phyloP scores from a whole-genome alignment of 2,797 vertebrate species.

The Anguilla megastoma region DNA sequence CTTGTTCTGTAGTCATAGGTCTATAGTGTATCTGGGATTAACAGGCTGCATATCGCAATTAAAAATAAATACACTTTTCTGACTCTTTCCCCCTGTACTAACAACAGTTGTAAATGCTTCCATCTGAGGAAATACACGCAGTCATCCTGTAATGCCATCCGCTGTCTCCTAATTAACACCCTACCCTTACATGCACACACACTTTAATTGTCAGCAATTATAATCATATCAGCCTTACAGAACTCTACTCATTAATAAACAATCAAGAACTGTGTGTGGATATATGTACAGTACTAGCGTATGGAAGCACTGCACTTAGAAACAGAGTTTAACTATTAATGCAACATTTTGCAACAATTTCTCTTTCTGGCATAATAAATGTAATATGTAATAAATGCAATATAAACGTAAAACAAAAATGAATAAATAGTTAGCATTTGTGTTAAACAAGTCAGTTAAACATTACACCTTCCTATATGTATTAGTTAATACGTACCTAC shows the following conservation, averaged over 20 bases:
- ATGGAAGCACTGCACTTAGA: neutral
- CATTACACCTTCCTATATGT: no score
- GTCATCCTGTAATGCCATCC: neutral
- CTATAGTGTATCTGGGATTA: neutral
- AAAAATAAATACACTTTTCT: neutral
- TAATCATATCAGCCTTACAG: constrained; percentile 9
- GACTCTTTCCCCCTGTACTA: neutral
- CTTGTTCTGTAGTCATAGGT: neutral
- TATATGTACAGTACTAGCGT: neutral
- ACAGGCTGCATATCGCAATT: neutral
- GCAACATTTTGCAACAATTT: no score
- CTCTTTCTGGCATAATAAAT: no score
- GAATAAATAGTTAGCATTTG: no score
- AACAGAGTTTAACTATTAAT: neutral
- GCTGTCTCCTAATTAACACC: constrained; percentile 6
- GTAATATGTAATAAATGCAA: no score
- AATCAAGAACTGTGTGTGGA: neutral
- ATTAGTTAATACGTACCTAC: no score
- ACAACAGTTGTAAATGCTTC: neutral
- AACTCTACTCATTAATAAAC: constrained; percentile 19
- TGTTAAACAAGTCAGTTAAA: no score
- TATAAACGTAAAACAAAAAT: no score
- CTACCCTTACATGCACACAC: constrained; percentile 2
- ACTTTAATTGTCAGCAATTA: constrained; percentile 10
- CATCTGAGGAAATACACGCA: neutral